Conservation (phyloP, 2,888 invertebrate species). For the Omphaloscelis lunosa region DNA sequence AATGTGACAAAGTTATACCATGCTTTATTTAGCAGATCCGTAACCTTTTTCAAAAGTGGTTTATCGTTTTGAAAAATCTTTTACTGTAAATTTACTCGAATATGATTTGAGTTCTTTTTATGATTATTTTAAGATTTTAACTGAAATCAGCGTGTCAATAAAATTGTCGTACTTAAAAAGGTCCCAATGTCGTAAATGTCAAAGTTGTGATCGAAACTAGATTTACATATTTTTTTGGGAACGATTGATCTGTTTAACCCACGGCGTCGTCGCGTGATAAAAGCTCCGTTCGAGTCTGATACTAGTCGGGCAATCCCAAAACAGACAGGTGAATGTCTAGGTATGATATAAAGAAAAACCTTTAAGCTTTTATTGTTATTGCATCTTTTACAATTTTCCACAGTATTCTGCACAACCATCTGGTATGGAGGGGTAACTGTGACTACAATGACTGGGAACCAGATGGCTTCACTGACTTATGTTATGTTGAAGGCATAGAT, state of each 20-base stretch:
- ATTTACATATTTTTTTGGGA: neutral
- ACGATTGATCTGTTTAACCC: neutral
- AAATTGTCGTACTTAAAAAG: neutral
- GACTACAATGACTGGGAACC: neutral
- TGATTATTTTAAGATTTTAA: neutral
- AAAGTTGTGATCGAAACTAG: neutral
- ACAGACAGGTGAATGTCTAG: neutral
- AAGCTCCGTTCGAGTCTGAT: slow-evolving; percentile 15
- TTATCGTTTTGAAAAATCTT: neutral
- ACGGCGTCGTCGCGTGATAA: neutral
- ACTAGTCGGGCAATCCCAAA: slow-evolving; percentile 18
- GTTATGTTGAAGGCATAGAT: neutral
- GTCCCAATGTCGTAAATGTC: neutral
- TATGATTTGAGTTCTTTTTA: neutral
- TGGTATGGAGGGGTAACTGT: slow-evolving; percentile 10
- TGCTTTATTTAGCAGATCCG: neutral
- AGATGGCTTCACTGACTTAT: slow-evolving; percentile 29
- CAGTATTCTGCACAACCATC: slow-evolving; percentile 6
- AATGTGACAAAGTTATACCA: neutral
- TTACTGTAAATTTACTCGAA: neutral
- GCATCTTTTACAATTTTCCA: neutral
- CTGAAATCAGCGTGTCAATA: neutral
- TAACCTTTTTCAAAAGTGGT: neutral
- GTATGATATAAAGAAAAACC: neutral
- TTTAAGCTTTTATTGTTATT: neutral